A percentile compares a stretch with the other conserved stretches of the same genome.
Evolutionary conservation across 2,888 invertebrate genomes (phyloP).

Genomic region (Lissonota sp.): DNA sequence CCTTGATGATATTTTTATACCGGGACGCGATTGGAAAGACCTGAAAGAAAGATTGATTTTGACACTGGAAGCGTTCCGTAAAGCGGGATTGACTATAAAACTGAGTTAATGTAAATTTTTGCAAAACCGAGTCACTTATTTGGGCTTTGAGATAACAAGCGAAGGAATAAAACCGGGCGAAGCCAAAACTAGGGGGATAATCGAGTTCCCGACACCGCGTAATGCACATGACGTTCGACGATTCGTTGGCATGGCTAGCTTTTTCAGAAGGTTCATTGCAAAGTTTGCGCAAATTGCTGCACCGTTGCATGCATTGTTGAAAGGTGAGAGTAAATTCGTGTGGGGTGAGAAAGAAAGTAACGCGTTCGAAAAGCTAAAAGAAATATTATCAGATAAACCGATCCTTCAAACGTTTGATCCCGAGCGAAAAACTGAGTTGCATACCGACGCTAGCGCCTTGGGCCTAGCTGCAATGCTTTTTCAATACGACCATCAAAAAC

Average conservation of each 20-base stretch:
- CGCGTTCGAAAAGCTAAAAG: conserved; percentile 42
- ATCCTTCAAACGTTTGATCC: conserved; percentile 32
- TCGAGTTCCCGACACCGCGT: conserved; percentile 38
- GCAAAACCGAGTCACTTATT: conserved; percentile 65
- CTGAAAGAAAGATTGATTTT: conserved; percentile 64
- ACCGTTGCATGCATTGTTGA: conserved; percentile 46
- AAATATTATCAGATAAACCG: conserved; percentile 4
- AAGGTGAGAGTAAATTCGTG: conserved; percentile 8
- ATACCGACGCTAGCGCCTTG: conserved; percentile 36
- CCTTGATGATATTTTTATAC: conserved; percentile 32
- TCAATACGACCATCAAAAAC: conserved; percentile 44
- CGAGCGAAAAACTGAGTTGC: conserved; percentile 32
- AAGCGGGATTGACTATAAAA: conserved; percentile 72
- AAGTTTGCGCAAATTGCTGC: conserved; percentile 21
- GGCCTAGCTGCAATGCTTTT: conserved; percentile 46
- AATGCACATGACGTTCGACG: conserved; percentile 39
- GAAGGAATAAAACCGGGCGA: conserved; percentile 54
- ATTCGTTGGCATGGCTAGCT: conserved; percentile 45
- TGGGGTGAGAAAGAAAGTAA: conserved; percentile 24
- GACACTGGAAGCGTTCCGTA: conserved; percentile 65
- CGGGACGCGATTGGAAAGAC: conserved; percentile 64
- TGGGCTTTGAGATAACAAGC: conserved; percentile 69
- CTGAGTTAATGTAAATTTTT: conserved; percentile 72
- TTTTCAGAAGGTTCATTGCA: conserved; percentile 52
- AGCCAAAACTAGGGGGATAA: conserved; percentile 65